A percentile compares a stretch with the other conserved stretches of the same genome.
Evolutionary conservation across 2,113 vertebrate genomes (phyloP).

Genomic region (Sceloporus undulatus): DNA sequence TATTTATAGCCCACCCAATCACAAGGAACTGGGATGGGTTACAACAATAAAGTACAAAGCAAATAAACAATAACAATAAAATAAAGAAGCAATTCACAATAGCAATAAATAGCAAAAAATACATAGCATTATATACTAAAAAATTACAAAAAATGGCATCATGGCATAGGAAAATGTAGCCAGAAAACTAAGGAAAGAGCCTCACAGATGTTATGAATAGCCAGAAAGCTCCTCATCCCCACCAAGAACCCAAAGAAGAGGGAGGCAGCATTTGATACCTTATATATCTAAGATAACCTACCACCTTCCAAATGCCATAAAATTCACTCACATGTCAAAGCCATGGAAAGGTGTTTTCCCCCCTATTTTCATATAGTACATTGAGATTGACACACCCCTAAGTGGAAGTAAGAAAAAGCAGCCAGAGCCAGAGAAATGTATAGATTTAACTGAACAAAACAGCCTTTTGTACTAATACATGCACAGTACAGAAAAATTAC

Average conservation of each 20-base stretch:
- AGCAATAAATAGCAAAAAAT: no score
- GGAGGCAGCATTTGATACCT: no score
- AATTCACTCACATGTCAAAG: background rate
- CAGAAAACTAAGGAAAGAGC: background rate
- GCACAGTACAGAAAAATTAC: slow-evolving; percentile 4
- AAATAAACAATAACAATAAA: no score
- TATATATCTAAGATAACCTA: background rate
- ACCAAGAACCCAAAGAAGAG: background rate
- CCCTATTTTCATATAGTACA: no score
- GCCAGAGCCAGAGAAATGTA: background rate
- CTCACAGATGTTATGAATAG: background rate
- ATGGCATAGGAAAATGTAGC: background rate
- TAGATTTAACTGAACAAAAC: background rate
- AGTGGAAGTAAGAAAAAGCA: background rate
- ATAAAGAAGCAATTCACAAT: no score
- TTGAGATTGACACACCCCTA: background rate
- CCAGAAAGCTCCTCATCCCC: background rate
- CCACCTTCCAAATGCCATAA: background rate
- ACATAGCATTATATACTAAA: no score
- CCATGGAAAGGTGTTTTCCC: background rate
- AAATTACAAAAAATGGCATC: background rate
- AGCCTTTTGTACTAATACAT: background rate
- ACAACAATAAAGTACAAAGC: no score
- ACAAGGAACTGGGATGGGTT: no score
- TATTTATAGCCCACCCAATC: no score